Conservation (phyloP, 2,113 vertebrate genomes). For the Spea multiplicata region DNA sequence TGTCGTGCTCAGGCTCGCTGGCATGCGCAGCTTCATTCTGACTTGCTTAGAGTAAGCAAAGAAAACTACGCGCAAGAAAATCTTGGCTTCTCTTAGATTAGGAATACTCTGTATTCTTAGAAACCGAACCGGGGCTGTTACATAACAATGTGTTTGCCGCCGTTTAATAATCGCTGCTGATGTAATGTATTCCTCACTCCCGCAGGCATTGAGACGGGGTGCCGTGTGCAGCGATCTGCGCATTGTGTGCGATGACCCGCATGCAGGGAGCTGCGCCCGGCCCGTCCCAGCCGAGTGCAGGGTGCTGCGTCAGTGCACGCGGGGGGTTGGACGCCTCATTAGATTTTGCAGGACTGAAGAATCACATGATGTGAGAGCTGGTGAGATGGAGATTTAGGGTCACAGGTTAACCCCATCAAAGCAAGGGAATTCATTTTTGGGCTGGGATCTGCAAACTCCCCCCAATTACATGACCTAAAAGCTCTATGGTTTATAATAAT, state of each 20-base stretch:
- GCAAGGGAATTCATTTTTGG: too few species aligned
- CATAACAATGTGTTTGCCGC: slow-evolving; percentile 37
- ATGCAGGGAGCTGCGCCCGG: not conserved
- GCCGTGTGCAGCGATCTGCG: not conserved
- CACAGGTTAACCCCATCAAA: too few species aligned
- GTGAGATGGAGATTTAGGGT: too few species aligned
- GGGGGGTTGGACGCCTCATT: too few species aligned
- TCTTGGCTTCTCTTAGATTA: slow-evolving; percentile 8
- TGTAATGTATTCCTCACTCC: slow-evolving; percentile 15
- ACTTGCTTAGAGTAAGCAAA: not conserved
- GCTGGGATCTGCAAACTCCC: too few species aligned
- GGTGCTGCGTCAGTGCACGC: too few species aligned
- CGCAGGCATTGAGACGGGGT: not conserved
- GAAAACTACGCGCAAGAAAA: slow-evolving; percentile 19
- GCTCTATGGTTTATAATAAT: too few species aligned
- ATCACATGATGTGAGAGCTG: too few species aligned
- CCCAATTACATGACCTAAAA: too few species aligned
- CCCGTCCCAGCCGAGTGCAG: too few species aligned
- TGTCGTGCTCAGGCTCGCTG: slow-evolving; percentile 24
- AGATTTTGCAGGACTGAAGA: too few species aligned
- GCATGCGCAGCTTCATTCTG: slow-evolving; percentile 15
- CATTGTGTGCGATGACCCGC: not conserved
- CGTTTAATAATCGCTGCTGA: slow-evolving; percentile 2
- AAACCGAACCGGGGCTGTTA: slow-evolving; percentile 20
- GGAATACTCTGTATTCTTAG: slow-evolving; percentile 40